Evolutionary conservation across 2,888 invertebrate genomes (phyloP), one percentile per base, ranked within the genome.

Genomic region (Taenaris catops): DNA sequence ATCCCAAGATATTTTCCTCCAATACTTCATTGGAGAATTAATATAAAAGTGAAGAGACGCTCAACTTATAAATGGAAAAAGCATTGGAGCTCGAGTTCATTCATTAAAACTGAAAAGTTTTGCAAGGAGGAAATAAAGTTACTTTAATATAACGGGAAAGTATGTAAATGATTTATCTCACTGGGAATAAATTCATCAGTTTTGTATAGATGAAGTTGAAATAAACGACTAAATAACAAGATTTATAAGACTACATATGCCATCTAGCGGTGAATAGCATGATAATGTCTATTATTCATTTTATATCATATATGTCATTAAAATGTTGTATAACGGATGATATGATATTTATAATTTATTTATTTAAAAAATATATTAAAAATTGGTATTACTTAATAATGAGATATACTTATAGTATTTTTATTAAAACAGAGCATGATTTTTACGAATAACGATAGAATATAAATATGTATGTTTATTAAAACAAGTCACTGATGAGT

Each of bases 21-120:
- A 8, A 14, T 16, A 19, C 18, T 27, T 27, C 27, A 27, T n/a
- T 18, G 14, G 20, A 32, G 32, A 46, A 41, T 46, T 46, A 39
- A 44, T 41, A 41, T 34, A 65, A 58, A 74, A 72, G 58, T 76
- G 72, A 52, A 54, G 58, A 70, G 69, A 68, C 8, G 23, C 17
- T 23, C 59, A 58, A 78, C 60, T 78, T 76, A 68, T 72, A 74
- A 80, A 80, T 75, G 76, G 74, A 76, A 79, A 78, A 76, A 55
- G 68, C 72, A 63, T 53, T 58, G 55, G 58, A 58, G 57, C 49
- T 60, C 59, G 78, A 79, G 72, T 79, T 76, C 69, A 66, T 78
- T 79, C 75, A 78, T 78, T 80, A 80, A 71, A 76, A 71, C 64
- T 66, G 69, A 60, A 58, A 67, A 72, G 65, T 66, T 64, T 63